Evolutionary conservation across 2,113 vertebrate genomes (phyloP).

Genomic region (Protomyctophum bolini): DNA sequence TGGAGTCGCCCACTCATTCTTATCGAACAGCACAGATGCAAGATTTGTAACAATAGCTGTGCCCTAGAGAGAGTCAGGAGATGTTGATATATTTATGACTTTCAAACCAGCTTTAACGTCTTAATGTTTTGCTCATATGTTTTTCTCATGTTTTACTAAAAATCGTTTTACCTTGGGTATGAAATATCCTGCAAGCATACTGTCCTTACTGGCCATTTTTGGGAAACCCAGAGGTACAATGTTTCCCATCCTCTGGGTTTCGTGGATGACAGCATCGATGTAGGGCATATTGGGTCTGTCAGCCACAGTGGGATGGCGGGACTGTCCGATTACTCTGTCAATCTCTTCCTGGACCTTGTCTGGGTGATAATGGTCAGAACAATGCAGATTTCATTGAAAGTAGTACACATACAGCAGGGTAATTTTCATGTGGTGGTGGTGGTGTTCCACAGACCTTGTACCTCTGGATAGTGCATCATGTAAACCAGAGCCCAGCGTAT

Average conservation of each 20-base stretch:
- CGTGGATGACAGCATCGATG: conserved; percentile 77
- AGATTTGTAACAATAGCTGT: conserved; percentile 67
- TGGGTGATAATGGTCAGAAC: neutral
- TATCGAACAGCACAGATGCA: conserved; percentile 79
- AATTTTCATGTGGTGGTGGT: too few relatives aligned
- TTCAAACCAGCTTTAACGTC: neutral
- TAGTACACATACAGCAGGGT: neutral
- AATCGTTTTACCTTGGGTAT: conserved; percentile 70
- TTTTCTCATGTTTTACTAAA: neutral
- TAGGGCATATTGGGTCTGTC: conserved; percentile 74
- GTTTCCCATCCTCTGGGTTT: conserved; percentile 75
- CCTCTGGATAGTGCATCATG: conserved; percentile 85
- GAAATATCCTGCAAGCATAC: conserved; percentile 54
- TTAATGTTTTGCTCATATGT: neutral
- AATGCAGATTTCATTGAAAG: neutral
- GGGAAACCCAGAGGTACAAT: conserved; percentile 68
- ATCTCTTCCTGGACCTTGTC: conserved; percentile 67
- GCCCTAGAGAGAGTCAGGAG: conserved; percentile 42
- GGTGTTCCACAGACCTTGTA: conserved; percentile 83
- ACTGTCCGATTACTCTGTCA: conserved; percentile 49
- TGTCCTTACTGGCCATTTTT: conserved; percentile 50
- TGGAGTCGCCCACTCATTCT: conserved; percentile 77
- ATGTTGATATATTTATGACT: neutral
- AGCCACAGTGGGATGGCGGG: conserved; percentile 46
- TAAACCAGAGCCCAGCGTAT: conserved; percentile 87